phyloP scores from a whole-genome alignment of 64 coral and sea anemone genomes.

The Orbicella faveolata region DNA sequence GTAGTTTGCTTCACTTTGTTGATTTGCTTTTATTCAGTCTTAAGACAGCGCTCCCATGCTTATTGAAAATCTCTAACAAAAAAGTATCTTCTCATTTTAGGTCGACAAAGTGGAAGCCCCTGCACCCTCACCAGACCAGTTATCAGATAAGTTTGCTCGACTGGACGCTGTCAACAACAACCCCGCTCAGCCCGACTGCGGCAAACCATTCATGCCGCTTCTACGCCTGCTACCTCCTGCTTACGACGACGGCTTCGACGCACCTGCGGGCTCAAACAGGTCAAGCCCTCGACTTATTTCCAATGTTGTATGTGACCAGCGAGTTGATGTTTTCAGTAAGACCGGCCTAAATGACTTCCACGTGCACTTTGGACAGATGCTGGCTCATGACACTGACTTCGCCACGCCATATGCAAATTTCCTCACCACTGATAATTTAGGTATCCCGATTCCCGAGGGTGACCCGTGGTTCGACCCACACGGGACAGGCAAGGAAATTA shows the following conservation, averaged over 20 bases:
- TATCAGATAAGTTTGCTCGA: conserved; percentile 58
- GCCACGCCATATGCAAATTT: conserved; percentile 99
- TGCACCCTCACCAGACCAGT: conserved; percentile 4
- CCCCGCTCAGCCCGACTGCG: conserved; percentile 63
- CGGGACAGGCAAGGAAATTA: conserved; percentile 77
- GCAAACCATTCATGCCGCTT: conserved; percentile 91
- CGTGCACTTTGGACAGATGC: conserved; percentile 92
- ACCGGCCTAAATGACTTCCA: conserved; percentile 88
- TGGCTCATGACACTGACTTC: conserved; percentile 98
- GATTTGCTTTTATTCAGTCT: too few relatives aligned
- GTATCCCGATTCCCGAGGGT: conserved; percentile 79
- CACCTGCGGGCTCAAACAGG: conserved; percentile 74
- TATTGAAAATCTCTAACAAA: not conserved
- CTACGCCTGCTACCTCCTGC: conserved; percentile 58
- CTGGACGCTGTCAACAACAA: conserved; percentile 85
- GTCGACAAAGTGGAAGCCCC: conserved; percentile 42
- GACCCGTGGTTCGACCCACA: conserved; percentile 98
- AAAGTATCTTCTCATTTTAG: conserved; percentile 11
- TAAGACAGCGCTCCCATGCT: too few relatives aligned
- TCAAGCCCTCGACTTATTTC: conserved; percentile 84
- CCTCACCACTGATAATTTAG: conserved; percentile 90
- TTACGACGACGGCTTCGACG: conserved; percentile 82
- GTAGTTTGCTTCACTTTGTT: too few relatives aligned
- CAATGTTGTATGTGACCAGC: conserved; percentile 87
- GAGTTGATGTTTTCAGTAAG: conserved; percentile 68